Evolutionary conservation across 2,888 invertebrate genomes (phyloP).

Genomic region (Corythucha ciliata): DNA sequence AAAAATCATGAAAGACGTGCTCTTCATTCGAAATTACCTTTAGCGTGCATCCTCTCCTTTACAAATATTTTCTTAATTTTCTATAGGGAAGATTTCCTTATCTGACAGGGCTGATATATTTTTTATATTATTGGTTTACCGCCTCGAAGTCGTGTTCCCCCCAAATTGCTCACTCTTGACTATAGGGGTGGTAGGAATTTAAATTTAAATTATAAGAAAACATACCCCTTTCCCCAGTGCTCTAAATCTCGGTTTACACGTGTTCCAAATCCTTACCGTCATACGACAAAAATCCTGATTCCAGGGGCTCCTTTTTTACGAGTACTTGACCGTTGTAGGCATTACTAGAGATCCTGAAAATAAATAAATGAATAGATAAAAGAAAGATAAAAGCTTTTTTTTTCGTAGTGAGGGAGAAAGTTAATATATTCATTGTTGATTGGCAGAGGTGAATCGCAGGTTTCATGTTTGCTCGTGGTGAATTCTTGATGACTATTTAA

Average conservation of each 20-base stretch:
- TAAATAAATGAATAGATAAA: background rate
- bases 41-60: conserved; percentile 19
- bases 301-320: conserved; percentile 20
- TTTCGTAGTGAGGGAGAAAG: conserved; percentile 8
- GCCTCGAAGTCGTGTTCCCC: background rate
- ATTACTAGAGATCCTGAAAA: conserved; percentile 1
- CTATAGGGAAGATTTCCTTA: conserved; percentile 25
- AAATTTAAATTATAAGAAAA: no score
- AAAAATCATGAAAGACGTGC: background rate
- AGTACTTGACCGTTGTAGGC: conserved; percentile 16
- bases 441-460: conserved; percentile 16
- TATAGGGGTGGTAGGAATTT: no score
- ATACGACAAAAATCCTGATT: background rate
- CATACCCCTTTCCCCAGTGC: no score
- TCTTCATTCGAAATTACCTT: background rate
- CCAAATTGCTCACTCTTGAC: no score
- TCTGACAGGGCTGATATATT: background rate
- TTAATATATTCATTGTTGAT: conserved; percentile 24
- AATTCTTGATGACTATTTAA: conserved; percentile 27
- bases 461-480: conserved; percentile 21
- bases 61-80: conserved; percentile 35
- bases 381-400: background rate
- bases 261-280: conserved; percentile 1
- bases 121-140: conserved; percentile 4
- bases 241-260: no score